Conservation (phyloP, 2,797 vertebrate genomes). For the Onychomys leucogaster region DNA sequence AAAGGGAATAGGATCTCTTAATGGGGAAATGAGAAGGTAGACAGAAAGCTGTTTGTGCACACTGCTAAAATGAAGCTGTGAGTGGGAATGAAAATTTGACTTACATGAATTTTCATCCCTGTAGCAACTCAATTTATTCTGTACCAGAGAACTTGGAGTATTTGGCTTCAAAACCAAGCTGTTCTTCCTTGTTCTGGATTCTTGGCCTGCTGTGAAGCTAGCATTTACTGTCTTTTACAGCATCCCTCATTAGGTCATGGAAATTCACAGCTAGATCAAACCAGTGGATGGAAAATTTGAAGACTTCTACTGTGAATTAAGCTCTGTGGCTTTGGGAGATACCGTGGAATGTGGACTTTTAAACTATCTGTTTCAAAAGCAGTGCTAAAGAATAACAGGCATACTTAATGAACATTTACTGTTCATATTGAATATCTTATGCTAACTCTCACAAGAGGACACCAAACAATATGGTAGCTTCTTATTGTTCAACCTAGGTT, state of each 20-base stretch:
- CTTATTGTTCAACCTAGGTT: conserved; percentile 10
- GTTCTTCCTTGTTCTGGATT: conserved; percentile 78
- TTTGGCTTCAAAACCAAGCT: conserved; percentile 76
- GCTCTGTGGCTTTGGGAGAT: conserved; percentile 32
- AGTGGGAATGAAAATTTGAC: conserved; percentile 78
- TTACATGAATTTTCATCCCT: conserved; percentile 78
- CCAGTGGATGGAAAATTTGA: conserved; percentile 77
- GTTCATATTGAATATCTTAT: neutral
- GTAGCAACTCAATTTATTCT: conserved; percentile 75
- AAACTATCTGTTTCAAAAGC: neutral
- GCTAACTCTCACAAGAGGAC: neutral
- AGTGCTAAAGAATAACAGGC: neutral
- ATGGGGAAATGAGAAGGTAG: conserved; percentile 63
- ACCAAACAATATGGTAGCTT: conserved; percentile 23
- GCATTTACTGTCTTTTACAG: conserved; percentile 75
- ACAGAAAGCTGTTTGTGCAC: conserved; percentile 60
- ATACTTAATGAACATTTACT: conserved; percentile 48
- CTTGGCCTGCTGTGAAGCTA: conserved; percentile 77
- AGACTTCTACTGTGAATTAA: conserved; percentile 65
- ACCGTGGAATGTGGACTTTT: neutral
- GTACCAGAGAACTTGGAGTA: conserved; percentile 76
- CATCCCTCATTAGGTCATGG: conserved; percentile 79
- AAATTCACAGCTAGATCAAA: conserved; percentile 82
- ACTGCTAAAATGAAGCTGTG: conserved; percentile 74
- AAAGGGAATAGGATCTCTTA: conserved; percentile 69